Base-by-base conservation (phyloP, 2,888 invertebrate species). In the Eremobia ochroleuca region DNA sequence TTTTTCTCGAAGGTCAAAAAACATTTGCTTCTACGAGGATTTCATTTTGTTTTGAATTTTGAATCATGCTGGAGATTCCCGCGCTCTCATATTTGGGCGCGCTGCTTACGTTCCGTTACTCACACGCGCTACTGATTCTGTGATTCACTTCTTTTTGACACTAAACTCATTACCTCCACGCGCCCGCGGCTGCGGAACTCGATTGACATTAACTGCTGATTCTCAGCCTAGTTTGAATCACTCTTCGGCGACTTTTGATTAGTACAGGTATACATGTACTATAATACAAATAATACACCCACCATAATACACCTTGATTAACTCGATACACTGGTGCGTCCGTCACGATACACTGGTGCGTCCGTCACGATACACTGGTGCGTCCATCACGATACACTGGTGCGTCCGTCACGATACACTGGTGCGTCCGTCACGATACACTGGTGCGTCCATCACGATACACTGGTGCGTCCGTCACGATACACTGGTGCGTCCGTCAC, bases 71-170 rank as follows among this genome's bases (percentile, higher is more conserved):
- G 72, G 62, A 81, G 73, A 79, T 85, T 79, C 81, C 72, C 64
- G 79, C 64, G 61, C 43, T 59, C n/a, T 71, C 13, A 85, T 82
- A n/a, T 76, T 78, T 86, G 79, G 82, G 85, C 88, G 88, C 77
- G 76, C 82, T 79, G 73, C 70, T 34, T 73, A 49, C 82, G 49
- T 70, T 80, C 70, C 72, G 81, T 82, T 81, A 86, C 81, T 76
- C 85, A 81, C 76, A 52, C 85, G 43, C 31, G 68, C 64, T 65
- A 70, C 82, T 86, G 84, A 86, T 67, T 86, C 79, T 81, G 79
- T 86, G 84, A 85, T 74, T 87, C 82, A 84, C 43, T 31, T 62
- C 34, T 49, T 79, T 74, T 82, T 73, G 69, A 76, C 70, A 72
- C 6, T 31, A 49, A 71, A 76, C 59, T 73, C 76, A 67, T 80